phyloP scores from a whole-genome alignment of 92 coral and sea anemone genomes.

The Blastomussa wellsi region DNA sequence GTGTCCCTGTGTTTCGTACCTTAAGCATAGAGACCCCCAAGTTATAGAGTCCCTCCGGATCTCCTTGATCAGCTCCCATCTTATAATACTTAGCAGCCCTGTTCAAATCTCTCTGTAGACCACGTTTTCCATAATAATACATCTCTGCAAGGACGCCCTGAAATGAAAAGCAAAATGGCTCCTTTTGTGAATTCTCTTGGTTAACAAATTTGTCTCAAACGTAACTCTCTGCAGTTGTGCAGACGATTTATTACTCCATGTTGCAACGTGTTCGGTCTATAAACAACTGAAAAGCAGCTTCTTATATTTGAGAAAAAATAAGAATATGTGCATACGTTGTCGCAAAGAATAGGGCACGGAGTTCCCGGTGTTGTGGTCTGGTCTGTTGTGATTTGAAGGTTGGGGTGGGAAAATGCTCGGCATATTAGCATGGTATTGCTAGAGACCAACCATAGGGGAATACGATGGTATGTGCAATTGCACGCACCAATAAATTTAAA shows the following conservation, averaged over 20 bases:
- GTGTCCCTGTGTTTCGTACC: constrained; percentile 38
- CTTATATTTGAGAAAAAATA: no score
- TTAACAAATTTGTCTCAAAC: not conserved
- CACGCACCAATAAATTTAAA: not conserved
- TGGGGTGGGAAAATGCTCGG: no score
- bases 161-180: not conserved
- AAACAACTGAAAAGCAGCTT: not conserved
- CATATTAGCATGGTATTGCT: no score
- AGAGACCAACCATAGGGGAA: no score
- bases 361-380: no score
- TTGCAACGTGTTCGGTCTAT: not conserved
- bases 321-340: no score
- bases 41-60: constrained; percentile 85
- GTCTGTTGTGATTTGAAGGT: no score
- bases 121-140: constrained; percentile 90
- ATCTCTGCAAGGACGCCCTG: constrained; percentile 83
- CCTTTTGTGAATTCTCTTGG: not conserved
- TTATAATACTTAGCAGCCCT: constrained; percentile 88
- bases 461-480: no score
- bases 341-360: no score
- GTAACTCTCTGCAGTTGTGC: not conserved
- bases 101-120: constrained; percentile 82
- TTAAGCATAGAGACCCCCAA: constrained; percentile 84
- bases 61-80: constrained; percentile 93
- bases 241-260: not conserved